phyloP scores from a whole-genome alignment of 2,797 vertebrate species.

The Manis javanica region DNA sequence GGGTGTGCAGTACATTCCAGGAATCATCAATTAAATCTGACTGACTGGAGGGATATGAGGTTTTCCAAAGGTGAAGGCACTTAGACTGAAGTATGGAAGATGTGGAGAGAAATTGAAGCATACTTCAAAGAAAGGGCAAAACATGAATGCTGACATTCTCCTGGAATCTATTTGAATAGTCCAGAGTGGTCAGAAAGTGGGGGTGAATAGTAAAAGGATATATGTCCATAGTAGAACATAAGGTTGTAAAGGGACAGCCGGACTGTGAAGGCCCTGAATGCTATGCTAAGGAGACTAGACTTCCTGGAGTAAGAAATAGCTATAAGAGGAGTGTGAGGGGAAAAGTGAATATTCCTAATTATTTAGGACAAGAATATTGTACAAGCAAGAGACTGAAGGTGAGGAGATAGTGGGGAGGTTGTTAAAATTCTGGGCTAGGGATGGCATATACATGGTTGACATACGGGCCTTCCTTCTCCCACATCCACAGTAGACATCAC shows the following conservation, averaged over 20 bases:
- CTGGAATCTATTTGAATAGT: neutral
- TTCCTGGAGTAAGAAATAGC: neutral
- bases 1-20: neutral
- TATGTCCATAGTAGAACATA: neutral
- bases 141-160: neutral
- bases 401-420: neutral
- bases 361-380: neutral
- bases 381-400: neutral
- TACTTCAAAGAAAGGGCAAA: neutral
- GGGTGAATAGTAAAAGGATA: neutral
- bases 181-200: neutral
- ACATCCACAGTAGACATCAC: neutral
- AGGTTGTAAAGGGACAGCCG: neutral
- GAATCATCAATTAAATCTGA: neutral
- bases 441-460: neutral
- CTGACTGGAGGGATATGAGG: neutral
- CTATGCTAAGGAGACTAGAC: neutral
- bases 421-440: neutral
- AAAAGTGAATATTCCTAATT: neutral
- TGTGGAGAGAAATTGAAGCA: neutral
- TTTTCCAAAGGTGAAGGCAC: neutral
- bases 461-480: neutral
- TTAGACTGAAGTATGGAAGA: neutral
- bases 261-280: neutral
- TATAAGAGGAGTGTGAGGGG: neutral